Base-by-base conservation (phyloP, 1,140 invertebrate species). In the Hesperophylax magnus region DNA sequence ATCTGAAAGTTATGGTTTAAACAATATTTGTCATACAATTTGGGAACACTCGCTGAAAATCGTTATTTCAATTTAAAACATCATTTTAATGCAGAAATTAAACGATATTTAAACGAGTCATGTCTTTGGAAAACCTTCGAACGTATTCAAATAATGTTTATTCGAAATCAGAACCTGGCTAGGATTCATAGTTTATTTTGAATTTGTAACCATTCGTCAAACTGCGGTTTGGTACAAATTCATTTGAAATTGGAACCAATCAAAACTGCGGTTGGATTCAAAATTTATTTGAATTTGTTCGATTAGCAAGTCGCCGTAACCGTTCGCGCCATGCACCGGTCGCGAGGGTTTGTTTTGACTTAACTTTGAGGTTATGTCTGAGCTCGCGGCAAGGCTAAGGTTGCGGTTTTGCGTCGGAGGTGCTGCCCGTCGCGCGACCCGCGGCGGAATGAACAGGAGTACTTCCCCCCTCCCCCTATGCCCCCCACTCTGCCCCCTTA, bases 381-480 rank as follows among this genome's bases (percentile, higher is more conserved):
- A 17, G 20, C 20, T 53, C 58, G 67, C 78, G 81, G n/a, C 22
- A 34, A 47, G 39, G 54, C 18, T 18, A 15, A 47, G 65, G 11
- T 60, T 54, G 31, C n/a, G 63, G 27, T 54, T 54, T 34, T 54
- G 60, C 20, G 31, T 80, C 72, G 82, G 83, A 79, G 79, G 79
- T 83, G 82, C 72, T 81, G 79, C 80, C 77, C 80, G 22, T 71
- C 69, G 63, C 78, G 78, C 80, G 83, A 61, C 80, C 74, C 78
- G 78, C 77, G 74, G 80, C 80, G 75, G 83, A 84, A 80, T 82
- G 80, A 74, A 31, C 54, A 14, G 9, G 39, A 47, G 39, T 47
- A 47, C 39, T 14, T 47, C 39, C 11, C 39, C 60, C 20, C 17
- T 15, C 54, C 60, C 11, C 18, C 65, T 20, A 39, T 71, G 52